phyloP scores from a whole-genome alignment of 2,888 invertebrate species.

The Cryptops parisi region DNA sequence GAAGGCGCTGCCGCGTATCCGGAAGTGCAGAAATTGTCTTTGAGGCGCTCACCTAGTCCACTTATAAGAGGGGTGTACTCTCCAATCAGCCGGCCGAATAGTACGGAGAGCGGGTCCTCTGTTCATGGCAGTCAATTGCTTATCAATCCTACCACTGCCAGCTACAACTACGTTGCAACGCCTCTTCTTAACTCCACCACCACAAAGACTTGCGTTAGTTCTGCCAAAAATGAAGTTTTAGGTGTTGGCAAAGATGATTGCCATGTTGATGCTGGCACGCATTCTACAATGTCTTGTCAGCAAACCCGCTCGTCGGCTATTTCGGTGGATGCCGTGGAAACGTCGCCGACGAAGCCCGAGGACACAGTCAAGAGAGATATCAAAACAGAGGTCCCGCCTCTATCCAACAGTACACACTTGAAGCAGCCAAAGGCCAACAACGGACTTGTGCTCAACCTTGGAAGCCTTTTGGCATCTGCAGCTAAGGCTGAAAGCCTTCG shows the following conservation, averaged over 20 bases:
- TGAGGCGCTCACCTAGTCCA: slow-evolving; percentile 22
- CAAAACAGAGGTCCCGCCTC: slow-evolving; percentile 1
- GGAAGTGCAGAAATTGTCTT: not conserved
- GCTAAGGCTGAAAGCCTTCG: slow-evolving; percentile 16
- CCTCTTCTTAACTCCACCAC: not conserved
- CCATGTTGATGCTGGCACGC: not conserved
- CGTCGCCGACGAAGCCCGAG: not conserved
- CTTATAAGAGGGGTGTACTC: slow-evolving; percentile 30
- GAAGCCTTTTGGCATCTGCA: slow-evolving; percentile 19
- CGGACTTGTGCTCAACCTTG: slow-evolving; percentile 19
- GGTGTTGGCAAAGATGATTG: slow-evolving; percentile 1
- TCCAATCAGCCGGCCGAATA: slow-evolving; percentile 34
- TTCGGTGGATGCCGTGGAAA: not conserved
- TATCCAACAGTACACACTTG: not conserved
- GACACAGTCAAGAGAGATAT: not conserved
- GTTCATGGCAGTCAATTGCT: not conserved
- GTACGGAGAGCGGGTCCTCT: slow-evolving; percentile 27
- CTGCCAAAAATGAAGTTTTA: not conserved
- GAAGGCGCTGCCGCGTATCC: not conserved
- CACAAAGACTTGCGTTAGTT: not conserved
- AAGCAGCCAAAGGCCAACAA: slow-evolving; percentile 11
- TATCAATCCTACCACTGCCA: slow-evolving; percentile 5
- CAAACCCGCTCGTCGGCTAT: not conserved
- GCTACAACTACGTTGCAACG: not conserved
- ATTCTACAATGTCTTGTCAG: not conserved